phyloP scores from a whole-genome alignment of 1,140 invertebrate species.

The Leptinotarsa texana region DNA sequence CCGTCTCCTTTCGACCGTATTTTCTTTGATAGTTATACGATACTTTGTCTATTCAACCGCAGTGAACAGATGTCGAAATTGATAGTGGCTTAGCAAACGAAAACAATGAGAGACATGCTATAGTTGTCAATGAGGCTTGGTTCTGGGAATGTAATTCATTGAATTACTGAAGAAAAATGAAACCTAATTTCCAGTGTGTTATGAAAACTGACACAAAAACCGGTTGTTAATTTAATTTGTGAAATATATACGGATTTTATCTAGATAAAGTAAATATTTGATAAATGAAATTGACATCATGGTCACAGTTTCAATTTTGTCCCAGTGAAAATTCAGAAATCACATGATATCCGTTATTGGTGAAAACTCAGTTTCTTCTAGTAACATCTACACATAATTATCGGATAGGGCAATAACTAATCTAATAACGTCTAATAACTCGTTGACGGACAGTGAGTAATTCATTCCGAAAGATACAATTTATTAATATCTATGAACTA shows the following conservation, averaged over 20 bases:
- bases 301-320: too few species aligned
- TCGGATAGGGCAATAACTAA: too few species aligned
- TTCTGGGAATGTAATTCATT: not conserved
- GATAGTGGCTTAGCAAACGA: not conserved
- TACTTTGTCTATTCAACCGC: not conserved
- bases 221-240: not conserved
- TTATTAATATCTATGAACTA: too few species aligned
- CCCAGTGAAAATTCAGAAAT: too few species aligned
- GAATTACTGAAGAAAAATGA: not conserved
- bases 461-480: too few species aligned
- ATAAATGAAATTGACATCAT: not conserved
- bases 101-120: not conserved
- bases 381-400: too few species aligned
- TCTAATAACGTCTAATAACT: too few species aligned
- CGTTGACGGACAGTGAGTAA: too few species aligned
- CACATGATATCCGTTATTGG: too few species aligned
- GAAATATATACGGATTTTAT: not conserved
- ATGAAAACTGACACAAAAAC: too few species aligned
- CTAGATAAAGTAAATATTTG: constrained; percentile 2
- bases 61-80: not conserved
- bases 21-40: not conserved
- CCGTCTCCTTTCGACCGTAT: not conserved
- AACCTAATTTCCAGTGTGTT: not conserved
- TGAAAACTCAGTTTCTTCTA: too few species aligned
- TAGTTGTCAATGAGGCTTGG: not conserved